Evolutionary conservation across 2,888 invertebrate genomes (phyloP).

Genomic region (Eurytoma adleriae): DNA sequence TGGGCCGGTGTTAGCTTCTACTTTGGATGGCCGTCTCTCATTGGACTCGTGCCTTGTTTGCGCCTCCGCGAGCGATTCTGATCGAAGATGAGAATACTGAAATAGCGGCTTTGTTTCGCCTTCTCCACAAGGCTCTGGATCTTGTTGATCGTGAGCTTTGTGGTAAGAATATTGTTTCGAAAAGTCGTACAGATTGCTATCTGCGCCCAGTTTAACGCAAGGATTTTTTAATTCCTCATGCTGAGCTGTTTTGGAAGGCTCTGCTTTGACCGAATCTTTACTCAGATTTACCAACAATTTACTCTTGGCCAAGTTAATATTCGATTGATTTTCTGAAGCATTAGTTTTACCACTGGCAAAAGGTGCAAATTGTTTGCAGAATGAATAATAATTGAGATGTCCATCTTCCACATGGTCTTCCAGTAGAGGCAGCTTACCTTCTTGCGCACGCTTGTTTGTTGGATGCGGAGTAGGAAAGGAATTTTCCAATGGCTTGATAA

Average conservation of each 20-base stretch:
- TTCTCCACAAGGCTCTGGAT: slow-evolving; percentile 32
- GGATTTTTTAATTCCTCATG: slow-evolving; percentile 21
- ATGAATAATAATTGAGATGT: slow-evolving; percentile 66
- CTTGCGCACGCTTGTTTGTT: background rate
- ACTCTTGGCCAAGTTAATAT: slow-evolving; percentile 35
- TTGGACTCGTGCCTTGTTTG: slow-evolving; percentile 61
- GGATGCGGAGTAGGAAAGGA: background rate
- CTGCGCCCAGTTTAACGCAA: background rate
- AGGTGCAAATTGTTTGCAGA: slow-evolving; percentile 61
- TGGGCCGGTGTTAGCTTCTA: too few species aligned
- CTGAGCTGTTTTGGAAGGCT: background rate
- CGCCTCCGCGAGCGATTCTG: slow-evolving; percentile 55
- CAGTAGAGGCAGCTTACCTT: slow-evolving; percentile 40
- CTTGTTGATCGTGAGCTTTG: slow-evolving; percentile 54
- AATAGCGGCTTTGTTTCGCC: slow-evolving; percentile 50
- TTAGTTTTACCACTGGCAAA: slow-evolving; percentile 52
- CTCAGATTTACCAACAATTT: slow-evolving; percentile 42
- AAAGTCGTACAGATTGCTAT: slow-evolving; percentile 26
- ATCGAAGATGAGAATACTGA: slow-evolving; percentile 14
- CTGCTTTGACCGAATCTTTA: slow-evolving; percentile 15
- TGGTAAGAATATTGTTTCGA: slow-evolving; percentile 46
- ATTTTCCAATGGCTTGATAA: slow-evolving; percentile 29
- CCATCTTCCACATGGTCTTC: slow-evolving; percentile 59
- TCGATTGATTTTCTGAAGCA: slow-evolving; percentile 21
- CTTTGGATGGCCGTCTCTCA: too few species aligned